A percentile compares a stretch with the other conserved stretches of the same genome.
phyloP scores from a whole-genome alignment of 2,888 invertebrate species.

The Pollenia angustigena region DNA sequence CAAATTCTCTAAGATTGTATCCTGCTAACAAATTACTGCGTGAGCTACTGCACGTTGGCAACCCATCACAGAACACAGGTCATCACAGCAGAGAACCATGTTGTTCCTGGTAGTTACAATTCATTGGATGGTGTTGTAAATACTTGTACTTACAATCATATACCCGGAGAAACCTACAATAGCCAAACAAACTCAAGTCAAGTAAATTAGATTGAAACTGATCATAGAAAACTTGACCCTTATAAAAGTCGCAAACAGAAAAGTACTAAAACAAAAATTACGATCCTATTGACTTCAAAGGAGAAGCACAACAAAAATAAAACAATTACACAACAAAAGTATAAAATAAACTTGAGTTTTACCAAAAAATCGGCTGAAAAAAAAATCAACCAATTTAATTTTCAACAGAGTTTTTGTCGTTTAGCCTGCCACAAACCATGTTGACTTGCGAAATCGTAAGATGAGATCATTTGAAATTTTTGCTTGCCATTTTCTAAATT shows the following conservation, averaged over 20 bases:
- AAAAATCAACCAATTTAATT: conserved; percentile 43
- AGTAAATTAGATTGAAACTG: conserved; percentile 69
- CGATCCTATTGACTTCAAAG: conserved; percentile 53
- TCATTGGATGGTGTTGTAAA: conserved; percentile 33
- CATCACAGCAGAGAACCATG: conserved; percentile 56
- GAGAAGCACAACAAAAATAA: conserved; percentile 17
- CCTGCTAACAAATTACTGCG: conserved; percentile 69
- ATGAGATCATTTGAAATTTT: conserved; percentile 71
- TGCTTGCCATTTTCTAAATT: conserved; percentile 66
- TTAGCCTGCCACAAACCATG: conserved; percentile 67
- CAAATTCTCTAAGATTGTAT: conserved; percentile 59
- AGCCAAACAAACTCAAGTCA: conserved; percentile 17
- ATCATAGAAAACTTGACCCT: conserved; percentile 72
- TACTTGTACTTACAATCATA: neutral
- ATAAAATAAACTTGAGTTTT: conserved; percentile 11
- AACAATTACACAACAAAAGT: conserved; percentile 68
- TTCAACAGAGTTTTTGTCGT: conserved; percentile 33
- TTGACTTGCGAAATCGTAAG: conserved; percentile 70
- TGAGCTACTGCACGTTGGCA: conserved; percentile 73
- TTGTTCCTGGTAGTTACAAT: conserved; percentile 38
- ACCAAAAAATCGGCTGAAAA: neutral
- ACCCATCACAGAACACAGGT: conserved; percentile 70
- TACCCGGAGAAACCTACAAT: neutral
- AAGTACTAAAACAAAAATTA: conserved; percentile 69
- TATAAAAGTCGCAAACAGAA: conserved; percentile 47